Conservation (phyloP, 2,888 invertebrate genomes). For the Pseudococcus jackbeardsleyi region DNA sequence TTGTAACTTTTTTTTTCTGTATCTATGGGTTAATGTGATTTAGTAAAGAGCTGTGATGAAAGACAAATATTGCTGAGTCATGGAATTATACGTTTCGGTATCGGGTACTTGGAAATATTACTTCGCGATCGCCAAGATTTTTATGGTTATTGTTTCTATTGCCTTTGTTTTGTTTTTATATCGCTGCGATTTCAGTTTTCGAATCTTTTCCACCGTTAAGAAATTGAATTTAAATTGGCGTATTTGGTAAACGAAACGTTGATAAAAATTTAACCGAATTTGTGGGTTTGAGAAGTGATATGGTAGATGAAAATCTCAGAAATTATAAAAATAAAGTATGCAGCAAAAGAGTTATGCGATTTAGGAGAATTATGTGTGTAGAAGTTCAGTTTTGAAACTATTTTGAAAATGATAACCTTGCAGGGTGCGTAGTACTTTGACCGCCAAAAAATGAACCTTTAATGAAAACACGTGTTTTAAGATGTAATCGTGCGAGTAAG, state of each 20-base stretch:
- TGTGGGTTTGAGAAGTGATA: not conserved
- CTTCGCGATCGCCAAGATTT: not conserved
- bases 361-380: not conserved
- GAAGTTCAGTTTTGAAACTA: not conserved
- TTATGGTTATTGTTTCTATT: slow-evolving; percentile 39
- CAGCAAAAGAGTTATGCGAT: not conserved
- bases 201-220: not conserved
- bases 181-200: not conserved
- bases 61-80: slow-evolving; percentile 16
- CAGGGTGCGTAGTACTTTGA: not conserved
- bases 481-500: not conserved
- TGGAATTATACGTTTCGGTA: not conserved
- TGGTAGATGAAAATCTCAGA: not conserved
- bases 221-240: slow-evolving; percentile 27
- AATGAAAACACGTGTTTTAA: not conserved
- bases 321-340: not conserved
- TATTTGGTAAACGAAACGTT: not conserved
- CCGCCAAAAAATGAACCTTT: not conserved
- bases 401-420: not conserved
- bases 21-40: not conserved
- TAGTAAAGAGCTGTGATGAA: not conserved
- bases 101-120: not conserved
- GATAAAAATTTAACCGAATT: not conserved
- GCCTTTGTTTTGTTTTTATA: not conserved
- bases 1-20: slow-evolving; percentile 8